A percentile compares a stretch with the other conserved stretches of the same genome.
These are phyloP conservation scores for Melanerpes formicivorus DNA, from an alignment of 2,113 vertebrate species.

Conservation along the genomic window DNA sequence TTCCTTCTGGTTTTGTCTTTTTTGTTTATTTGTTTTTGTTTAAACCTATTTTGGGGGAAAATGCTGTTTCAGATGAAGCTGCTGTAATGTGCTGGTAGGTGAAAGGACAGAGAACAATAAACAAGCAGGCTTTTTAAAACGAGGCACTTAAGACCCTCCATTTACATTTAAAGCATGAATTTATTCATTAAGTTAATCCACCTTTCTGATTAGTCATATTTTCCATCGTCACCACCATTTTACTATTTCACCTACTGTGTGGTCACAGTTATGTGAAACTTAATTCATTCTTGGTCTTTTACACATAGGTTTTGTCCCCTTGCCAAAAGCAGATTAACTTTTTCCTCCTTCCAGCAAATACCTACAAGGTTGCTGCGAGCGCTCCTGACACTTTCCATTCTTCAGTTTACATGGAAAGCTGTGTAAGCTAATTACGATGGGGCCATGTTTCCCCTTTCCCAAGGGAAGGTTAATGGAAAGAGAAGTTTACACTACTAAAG, in stretches of 20 bases:
- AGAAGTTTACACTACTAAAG: conserved; percentile 4
- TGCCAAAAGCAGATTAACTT: conserved; percentile 51
- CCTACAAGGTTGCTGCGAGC: background rate
- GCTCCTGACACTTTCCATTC: background rate
- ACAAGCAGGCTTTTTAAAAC: background rate
- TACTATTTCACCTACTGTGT: conserved; percentile 2
- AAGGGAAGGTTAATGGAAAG: conserved; percentile 48
- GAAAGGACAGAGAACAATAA: conserved; percentile 16
- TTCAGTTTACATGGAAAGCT: background rate
- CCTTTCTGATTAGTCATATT: conserved; percentile 40
- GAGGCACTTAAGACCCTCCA: background rate
- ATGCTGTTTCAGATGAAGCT: background rate
- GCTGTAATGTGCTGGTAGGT: background rate
- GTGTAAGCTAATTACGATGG: background rate
- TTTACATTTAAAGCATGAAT: background rate
- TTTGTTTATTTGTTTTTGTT: background rate
- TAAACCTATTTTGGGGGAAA: background rate
- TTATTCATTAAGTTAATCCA: conserved; percentile 7
- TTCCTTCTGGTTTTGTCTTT: background rate
- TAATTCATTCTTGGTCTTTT: conserved; percentile 29
- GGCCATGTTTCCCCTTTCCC: conserved; percentile 23
- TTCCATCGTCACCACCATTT: conserved; percentile 14
- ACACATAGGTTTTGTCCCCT: background rate
- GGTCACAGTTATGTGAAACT: background rate
- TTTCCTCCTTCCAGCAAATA: background rate